These are phyloP conservation scores for Hypomesus transpacificus DNA, from an alignment of 2,113 vertebrate species.

Conservation along the genomic window DNA sequence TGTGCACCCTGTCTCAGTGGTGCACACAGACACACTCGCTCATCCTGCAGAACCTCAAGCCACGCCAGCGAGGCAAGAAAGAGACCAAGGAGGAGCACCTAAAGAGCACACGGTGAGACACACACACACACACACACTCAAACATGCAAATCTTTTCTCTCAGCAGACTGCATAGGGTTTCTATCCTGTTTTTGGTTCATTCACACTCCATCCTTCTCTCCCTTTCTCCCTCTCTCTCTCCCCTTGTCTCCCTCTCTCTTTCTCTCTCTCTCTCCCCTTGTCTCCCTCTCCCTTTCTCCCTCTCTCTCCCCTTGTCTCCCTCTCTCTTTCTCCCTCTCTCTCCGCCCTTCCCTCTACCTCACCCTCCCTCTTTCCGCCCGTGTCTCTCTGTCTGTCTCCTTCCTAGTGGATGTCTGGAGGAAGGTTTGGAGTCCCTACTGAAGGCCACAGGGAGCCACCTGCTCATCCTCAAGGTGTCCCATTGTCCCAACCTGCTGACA, in stretches of 20 bases:
- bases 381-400: constrained; percentile 1
- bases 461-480: constrained; percentile 94
- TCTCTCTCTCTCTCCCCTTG: not conserved
- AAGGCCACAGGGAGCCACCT: constrained; percentile 93
- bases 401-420: constrained; percentile 89
- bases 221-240: not conserved
- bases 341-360: not conserved
- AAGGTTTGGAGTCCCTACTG: constrained; percentile 90
- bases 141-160: too few relatives aligned
- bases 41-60: constrained; percentile 97
- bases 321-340: not conserved
- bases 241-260: not conserved
- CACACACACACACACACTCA: not conserved
- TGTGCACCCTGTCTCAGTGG: constrained; percentile 94
- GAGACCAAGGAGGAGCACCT: constrained; percentile 98
- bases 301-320: too few relatives aligned
- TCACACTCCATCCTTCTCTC: not conserved
- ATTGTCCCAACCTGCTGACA: constrained; percentile 96
- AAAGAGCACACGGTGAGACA: constrained; percentile 90
- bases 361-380: constrained; percentile 29
- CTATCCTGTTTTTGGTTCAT: not conserved
- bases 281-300: not conserved
- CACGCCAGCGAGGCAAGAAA: constrained; percentile 93
- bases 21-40: constrained; percentile 98
- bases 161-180: too few relatives aligned